phyloP scores from a whole-genome alignment of 2,797 vertebrate genomes.

The Nannoperca australis region DNA sequence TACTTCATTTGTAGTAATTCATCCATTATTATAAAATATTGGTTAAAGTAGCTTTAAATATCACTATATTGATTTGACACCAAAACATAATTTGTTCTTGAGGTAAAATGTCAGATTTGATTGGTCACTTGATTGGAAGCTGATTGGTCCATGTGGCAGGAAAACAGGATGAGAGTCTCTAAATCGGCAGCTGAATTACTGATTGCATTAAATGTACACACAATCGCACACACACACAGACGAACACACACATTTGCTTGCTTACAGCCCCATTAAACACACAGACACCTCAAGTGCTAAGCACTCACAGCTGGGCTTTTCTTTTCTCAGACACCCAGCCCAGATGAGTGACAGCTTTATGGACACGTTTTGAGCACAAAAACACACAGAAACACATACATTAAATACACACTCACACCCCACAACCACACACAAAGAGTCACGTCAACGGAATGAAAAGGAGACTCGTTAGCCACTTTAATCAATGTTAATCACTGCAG shows the following conservation, averaged over 20 bases:
- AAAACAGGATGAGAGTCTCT: slow-evolving; percentile 50
- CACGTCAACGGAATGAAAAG: slow-evolving; percentile 67
- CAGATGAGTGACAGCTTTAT: slow-evolving; percentile 70
- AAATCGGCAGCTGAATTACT: slow-evolving; percentile 47
- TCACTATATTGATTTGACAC: neutral
- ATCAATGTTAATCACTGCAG: slow-evolving; percentile 85
- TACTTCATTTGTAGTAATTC: neutral
- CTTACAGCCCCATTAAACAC: slow-evolving; percentile 45
- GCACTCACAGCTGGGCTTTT: slow-evolving; percentile 69
- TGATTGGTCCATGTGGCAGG: slow-evolving; percentile 40
- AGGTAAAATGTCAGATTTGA: slow-evolving; percentile 32
- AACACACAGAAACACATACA: slow-evolving; percentile 28
- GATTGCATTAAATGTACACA: slow-evolving; percentile 6
- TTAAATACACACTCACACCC: slow-evolving; percentile 30
- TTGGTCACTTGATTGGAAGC: slow-evolving; percentile 48
- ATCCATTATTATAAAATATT: neutral
- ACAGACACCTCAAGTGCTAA: slow-evolving; percentile 55
- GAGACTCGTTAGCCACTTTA: slow-evolving; percentile 81
- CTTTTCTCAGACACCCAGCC: slow-evolving; percentile 39
- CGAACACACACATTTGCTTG: neutral
- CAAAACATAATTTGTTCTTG: neutral
- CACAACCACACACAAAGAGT: slow-evolving; percentile 4
- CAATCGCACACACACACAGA: neutral
- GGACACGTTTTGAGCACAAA: slow-evolving; percentile 50
- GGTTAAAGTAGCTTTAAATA: slow-evolving; percentile 1